Evolutionary conservation across 2,113 vertebrate genomes (phyloP).

Genomic region (Osmerus mordax): DNA sequence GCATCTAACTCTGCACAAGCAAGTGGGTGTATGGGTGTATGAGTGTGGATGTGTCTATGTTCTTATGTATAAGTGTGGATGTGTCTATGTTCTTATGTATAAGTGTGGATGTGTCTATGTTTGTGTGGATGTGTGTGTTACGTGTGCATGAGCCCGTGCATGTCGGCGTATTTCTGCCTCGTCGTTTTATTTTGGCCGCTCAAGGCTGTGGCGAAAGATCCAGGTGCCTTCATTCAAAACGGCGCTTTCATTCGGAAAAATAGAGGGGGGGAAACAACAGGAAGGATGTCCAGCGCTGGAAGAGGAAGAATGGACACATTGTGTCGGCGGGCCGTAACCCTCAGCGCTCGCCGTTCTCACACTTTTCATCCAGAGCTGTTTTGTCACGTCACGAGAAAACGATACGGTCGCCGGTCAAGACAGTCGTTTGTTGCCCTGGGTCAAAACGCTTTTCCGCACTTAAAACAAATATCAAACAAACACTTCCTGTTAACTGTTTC

Average conservation of each 20-base stretch:
- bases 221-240: slow-evolving; percentile 48
- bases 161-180: neutral
- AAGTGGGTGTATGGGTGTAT: neutral
- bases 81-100: neutral
- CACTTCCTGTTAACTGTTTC: too few relatives aligned
- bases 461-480: too few relatives aligned
- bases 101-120: neutral
- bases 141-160: slow-evolving; percentile 3
- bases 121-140: slow-evolving; percentile 10
- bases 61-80: neutral
- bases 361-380: slow-evolving; percentile 55
- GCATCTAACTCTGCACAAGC: neutral
- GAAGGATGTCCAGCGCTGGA: slow-evolving; percentile 71
- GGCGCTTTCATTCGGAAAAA: slow-evolving; percentile 41
- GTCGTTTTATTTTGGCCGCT: slow-evolving; percentile 9
- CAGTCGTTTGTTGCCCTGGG: too few relatives aligned
- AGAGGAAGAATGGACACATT: slow-evolving; percentile 65
- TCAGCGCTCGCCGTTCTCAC: slow-evolving; percentile 51
- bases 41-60: neutral
- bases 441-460: too few relatives aligned
- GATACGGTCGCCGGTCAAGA: too few relatives aligned
- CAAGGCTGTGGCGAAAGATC: slow-evolving; percentile 8
- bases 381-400: neutral
- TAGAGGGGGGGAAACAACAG: slow-evolving; percentile 53
- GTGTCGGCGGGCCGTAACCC: slow-evolving; percentile 44